Evolutionary conservation across 2,113 vertebrate species (phyloP).

Genomic region (Lucifuga dentata): DNA sequence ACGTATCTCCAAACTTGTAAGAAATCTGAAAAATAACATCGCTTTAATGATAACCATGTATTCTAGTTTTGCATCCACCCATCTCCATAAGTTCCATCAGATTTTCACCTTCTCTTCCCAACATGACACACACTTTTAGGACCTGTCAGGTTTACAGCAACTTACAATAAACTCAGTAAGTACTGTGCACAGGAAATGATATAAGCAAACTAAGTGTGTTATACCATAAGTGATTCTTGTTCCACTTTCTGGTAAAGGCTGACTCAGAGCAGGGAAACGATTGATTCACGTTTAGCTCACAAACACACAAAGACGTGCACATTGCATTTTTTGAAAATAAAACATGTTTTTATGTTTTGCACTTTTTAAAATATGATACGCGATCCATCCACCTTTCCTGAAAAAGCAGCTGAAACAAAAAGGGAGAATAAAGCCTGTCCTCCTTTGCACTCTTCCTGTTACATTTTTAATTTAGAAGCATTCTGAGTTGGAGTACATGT

Average conservation of each 20-base stretch:
- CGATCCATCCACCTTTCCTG: constrained; percentile 16
- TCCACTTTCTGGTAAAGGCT: constrained; percentile 48
- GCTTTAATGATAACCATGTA: too few relatives aligned
- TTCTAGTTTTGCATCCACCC: too few relatives aligned
- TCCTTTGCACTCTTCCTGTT: background rate
- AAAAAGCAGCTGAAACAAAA: background rate
- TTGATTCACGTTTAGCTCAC: constrained; percentile 22
- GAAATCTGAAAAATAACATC: too few relatives aligned
- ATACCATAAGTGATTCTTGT: constrained; percentile 37
- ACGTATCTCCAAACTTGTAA: too few relatives aligned
- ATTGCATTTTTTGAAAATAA: background rate
- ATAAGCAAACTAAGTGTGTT: constrained; percentile 8
- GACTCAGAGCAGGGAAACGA: constrained; percentile 33
- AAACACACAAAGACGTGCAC: background rate
- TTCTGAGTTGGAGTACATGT: too few relatives aligned
- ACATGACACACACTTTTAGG: too few relatives aligned
- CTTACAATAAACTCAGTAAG: constrained; percentile 27
- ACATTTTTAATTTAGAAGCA: too few relatives aligned
- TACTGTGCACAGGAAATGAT: constrained; percentile 34
- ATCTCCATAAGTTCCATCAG: too few relatives aligned
- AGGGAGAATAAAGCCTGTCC: background rate
- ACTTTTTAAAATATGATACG: constrained; percentile 4
- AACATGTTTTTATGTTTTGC: too few relatives aligned
- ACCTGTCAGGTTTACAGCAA: background rate
- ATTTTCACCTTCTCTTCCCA: too few relatives aligned